Percentiles rank a stretch among this genome's conserved stretches.
phyloP scores from a whole-genome alignment of 2,888 invertebrate genomes.

The Ormyrus rosae region DNA sequence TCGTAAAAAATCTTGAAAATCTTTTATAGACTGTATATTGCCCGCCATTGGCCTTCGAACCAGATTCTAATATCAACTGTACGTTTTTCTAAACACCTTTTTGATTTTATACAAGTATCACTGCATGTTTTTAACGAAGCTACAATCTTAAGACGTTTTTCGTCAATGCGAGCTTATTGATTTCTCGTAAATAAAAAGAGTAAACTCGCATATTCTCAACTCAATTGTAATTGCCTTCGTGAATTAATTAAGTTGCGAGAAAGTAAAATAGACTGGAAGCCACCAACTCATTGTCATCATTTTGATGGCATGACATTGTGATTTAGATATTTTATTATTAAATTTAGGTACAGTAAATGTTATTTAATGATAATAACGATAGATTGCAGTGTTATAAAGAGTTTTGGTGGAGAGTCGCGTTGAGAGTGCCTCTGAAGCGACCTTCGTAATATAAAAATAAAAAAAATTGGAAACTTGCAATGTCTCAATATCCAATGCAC shows the following conservation, averaged over 20 bases:
- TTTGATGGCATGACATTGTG: constrained; percentile 68
- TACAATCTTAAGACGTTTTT: constrained; percentile 47
- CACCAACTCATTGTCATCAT: constrained; percentile 61
- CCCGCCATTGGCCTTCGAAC: constrained; percentile 3
- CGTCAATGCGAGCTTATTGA: constrained; percentile 59
- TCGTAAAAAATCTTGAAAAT: constrained; percentile 22
- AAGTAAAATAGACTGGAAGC: constrained; percentile 64
- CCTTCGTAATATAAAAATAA: constrained; percentile 39
- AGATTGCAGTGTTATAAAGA: constrained; percentile 65
- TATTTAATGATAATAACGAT: constrained; percentile 71
- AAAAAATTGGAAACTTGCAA: constrained; percentile 49
- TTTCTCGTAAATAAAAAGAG: constrained; percentile 40
- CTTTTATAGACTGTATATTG: constrained; percentile 40
- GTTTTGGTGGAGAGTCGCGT: constrained; percentile 54
- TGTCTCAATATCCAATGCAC: constrained; percentile 43
- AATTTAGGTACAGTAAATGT: constrained; percentile 72
- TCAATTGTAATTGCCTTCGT: constrained; percentile 53
- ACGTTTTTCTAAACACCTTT: constrained; percentile 44
- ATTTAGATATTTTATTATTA: constrained; percentile 73
- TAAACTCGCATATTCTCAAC: constrained; percentile 43
- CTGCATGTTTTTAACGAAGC: constrained; percentile 46
- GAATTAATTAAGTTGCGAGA: constrained; percentile 59
- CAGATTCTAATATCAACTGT: constrained; percentile 29
- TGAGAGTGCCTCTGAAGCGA: constrained; percentile 61
- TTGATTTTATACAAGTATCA: constrained; percentile 33